Percentiles rank a stretch among this genome's conserved stretches.
Conservation (phyloP, 2,888 invertebrate species). For the Aquatica leii region DNA sequence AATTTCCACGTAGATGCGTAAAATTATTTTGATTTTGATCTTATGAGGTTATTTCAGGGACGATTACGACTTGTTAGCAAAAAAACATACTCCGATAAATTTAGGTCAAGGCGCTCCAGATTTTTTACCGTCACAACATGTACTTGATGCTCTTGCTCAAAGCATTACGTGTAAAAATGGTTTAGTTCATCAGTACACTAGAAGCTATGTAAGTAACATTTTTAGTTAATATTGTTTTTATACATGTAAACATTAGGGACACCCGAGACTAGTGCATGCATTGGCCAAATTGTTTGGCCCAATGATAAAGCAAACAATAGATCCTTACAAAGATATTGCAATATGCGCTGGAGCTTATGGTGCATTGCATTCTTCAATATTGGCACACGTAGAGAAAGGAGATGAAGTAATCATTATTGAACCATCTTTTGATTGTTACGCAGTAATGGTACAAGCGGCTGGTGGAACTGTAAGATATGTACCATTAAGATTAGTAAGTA, state of each 20-base stretch:
- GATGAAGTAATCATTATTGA: conserved; percentile 97
- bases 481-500: conserved; percentile 80
- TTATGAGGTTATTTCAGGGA: conserved; percentile 70
- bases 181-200: conserved; percentile 89
- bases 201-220: conserved; percentile 84
- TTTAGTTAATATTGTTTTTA: not conserved
- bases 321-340: conserved; percentile 86
- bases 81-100: conserved; percentile 88
- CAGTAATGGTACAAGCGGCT: conserved; percentile 89
- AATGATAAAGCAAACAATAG: conserved; percentile 76
- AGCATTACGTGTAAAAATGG: conserved; percentile 75
- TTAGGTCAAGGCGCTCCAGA: conserved; percentile 97
- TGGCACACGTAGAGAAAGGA: conserved; percentile 84
- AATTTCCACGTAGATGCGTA: too few species aligned
- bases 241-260: conserved; percentile 71
- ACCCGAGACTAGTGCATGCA: conserved; percentile 86
- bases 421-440: conserved; percentile 98
- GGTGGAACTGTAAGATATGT: conserved; percentile 89
- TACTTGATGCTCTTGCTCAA: conserved; percentile 77
- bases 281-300: conserved; percentile 86
- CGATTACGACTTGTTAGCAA: conserved; percentile 85
- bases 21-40: not conserved
- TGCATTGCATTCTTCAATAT: conserved; percentile 84
- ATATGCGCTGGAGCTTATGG: conserved; percentile 96
- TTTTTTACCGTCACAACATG: conserved; percentile 84